Evolutionary conservation across 1,140 invertebrate species (phyloP).

Genomic region (Macrotrachela quadricornifera): DNA sequence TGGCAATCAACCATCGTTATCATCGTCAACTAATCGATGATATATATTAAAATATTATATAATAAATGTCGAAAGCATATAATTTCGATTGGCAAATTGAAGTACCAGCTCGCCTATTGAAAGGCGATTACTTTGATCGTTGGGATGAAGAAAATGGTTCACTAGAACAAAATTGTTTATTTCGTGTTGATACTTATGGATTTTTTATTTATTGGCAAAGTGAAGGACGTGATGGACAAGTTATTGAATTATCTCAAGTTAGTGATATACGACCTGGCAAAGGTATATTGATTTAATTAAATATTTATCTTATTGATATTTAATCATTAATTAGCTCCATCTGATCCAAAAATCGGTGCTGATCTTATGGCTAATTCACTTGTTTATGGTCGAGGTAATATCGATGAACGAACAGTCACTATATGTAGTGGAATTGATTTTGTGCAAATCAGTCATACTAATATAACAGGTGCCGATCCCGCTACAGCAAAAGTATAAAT

Average conservation of each 20-base stretch:
- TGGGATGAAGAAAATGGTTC: constrained; percentile 92
- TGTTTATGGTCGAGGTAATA: constrained; percentile 35
- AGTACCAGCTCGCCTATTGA: constrained; percentile 61
- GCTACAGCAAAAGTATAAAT: too few relatives aligned
- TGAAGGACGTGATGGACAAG: constrained; percentile 81
- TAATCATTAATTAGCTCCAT: too few relatives aligned
- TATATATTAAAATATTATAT: too few relatives aligned
- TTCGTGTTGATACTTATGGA: constrained; percentile 91
- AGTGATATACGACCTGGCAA: constrained; percentile 68
- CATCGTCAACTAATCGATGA: too few relatives aligned
- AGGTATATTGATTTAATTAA: too few relatives aligned
- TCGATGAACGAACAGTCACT: constrained; percentile 81
- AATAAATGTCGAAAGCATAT: constrained; percentile 70
- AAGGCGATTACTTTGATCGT: constrained; percentile 66
- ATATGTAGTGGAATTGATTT: constrained; percentile 93
- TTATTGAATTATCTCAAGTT: constrained; percentile 84
- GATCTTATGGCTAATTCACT: constrained; percentile 4
- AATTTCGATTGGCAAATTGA: constrained; percentile 93
- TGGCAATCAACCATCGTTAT: too few relatives aligned
- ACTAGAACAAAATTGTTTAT: constrained; percentile 61
- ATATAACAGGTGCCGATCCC: constrained; percentile 43
- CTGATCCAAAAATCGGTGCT: too few relatives aligned
- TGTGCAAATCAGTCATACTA: constrained; percentile 93
- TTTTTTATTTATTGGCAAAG: constrained; percentile 99
- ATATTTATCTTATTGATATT: too few relatives aligned